phyloP scores from a whole-genome alignment of 2,113 vertebrate species.

The Cyanocitta stelleri region DNA sequence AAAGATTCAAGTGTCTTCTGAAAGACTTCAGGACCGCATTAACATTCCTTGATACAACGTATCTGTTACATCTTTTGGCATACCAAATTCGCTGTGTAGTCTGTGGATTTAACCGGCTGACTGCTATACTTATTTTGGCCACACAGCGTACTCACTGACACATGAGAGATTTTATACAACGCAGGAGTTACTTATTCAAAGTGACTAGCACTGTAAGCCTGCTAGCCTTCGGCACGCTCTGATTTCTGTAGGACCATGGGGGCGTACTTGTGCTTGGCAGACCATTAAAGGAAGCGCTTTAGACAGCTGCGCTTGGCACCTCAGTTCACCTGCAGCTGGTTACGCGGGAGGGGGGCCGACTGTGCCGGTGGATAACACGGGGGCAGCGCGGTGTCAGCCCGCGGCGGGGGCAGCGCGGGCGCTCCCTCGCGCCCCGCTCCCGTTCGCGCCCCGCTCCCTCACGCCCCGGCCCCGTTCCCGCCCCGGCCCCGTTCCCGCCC shows the following conservation, averaged over 20 bases:
- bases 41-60: neutral
- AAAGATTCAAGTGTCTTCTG: neutral
- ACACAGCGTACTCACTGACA: neutral
- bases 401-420: too few species aligned
- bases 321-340: fast-evolving
- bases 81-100: neutral
- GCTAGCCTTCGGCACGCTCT: fast-evolving
- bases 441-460: too few species aligned
- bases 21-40: neutral
- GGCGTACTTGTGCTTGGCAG: fast-evolving
- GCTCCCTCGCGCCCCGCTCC: too few species aligned
- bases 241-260: fast-evolving
- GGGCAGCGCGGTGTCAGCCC: too few species aligned
- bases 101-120: neutral
- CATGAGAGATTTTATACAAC: neutral
- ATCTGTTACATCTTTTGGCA: neutral
- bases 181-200: too few species aligned
- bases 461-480: too few species aligned
- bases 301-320: fast-evolving
- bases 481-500: too few species aligned
- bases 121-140: neutral
- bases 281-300: fast-evolving
- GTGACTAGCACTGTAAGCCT: fast-evolving
- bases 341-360: fast-evolving
- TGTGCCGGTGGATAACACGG: too few species aligned